Evolutionary conservation across 2,113 vertebrate species (phyloP).

Genomic region (Rutilus rutilus): DNA sequence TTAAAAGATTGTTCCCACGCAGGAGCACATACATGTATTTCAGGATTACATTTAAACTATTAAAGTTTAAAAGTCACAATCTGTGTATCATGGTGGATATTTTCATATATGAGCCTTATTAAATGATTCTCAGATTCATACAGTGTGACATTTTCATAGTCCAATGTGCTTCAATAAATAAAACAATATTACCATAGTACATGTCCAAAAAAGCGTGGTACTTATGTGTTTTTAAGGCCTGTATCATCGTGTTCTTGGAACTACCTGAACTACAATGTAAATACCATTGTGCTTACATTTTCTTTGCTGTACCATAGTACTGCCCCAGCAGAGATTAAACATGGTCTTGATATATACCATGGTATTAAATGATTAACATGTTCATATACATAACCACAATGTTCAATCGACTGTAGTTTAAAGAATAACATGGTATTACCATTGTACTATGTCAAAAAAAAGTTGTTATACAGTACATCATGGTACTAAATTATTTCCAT

Average conservation of each 20-base stretch:
- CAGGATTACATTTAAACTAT: not conserved
- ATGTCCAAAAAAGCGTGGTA: not conserved
- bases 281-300: not conserved
- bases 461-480: not conserved
- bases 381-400: not conserved
- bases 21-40: not conserved
- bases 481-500: not conserved
- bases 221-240: not conserved
- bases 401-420: not conserved
- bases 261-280: not conserved
- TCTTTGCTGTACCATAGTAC: not conserved
- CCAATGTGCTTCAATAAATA: not conserved
- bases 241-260: not conserved
- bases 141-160: not conserved
- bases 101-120: not conserved
- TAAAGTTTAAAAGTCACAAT: not conserved
- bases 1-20: slow-evolving; percentile 46
- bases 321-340: not conserved
- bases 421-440: not conserved
- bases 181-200: not conserved
- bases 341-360: not conserved
- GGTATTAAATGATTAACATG: not conserved
- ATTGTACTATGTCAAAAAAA: not conserved
- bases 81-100: not conserved
- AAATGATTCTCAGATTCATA: not conserved